A percentile compares a stretch with the other conserved stretches of the same genome.
Evolutionary conservation across 2,888 invertebrate species (phyloP).

Genomic region (Myathropa florea): DNA sequence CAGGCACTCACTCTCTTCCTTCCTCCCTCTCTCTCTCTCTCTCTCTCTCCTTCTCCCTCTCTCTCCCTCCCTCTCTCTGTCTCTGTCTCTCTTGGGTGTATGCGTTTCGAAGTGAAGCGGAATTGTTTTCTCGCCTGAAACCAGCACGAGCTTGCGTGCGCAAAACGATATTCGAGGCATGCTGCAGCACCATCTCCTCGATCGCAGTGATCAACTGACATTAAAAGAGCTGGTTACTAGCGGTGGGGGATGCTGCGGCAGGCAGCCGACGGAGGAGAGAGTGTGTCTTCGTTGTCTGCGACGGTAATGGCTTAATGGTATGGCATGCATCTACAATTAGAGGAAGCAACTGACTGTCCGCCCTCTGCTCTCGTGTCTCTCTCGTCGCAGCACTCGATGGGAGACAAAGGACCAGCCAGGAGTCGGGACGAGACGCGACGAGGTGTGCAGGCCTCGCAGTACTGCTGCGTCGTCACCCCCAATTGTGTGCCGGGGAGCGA

Average conservation of each 20-base stretch:
- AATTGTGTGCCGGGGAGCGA: constrained; percentile 42
- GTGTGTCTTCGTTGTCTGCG: constrained; percentile 48
- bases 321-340: constrained; percentile 69
- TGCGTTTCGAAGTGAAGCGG: constrained; percentile 42
- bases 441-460: constrained; percentile 18
- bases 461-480: constrained; percentile 44
- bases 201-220: constrained; percentile 61
- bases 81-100: not conserved
- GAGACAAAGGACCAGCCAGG: constrained; percentile 28
- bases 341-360: constrained; percentile 70
- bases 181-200: constrained; percentile 27
- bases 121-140: constrained; percentile 73
- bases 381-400: not conserved
- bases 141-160: constrained; percentile 74
- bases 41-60: too few species aligned
- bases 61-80: too few species aligned
- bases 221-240: constrained; percentile 65
- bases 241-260: not conserved
- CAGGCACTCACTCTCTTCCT: too few species aligned
- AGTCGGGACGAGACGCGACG: not conserved
- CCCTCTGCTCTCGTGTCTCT: constrained; percentile 53
- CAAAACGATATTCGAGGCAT: constrained; percentile 66
- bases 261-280: not conserved
- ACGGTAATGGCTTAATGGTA: constrained; percentile 70
- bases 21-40: too few species aligned